Percentiles rank a stretch among this genome's conserved stretches.
Conservation (phyloP, 2,113 vertebrate species). For the Cheilinus undulatus region DNA sequence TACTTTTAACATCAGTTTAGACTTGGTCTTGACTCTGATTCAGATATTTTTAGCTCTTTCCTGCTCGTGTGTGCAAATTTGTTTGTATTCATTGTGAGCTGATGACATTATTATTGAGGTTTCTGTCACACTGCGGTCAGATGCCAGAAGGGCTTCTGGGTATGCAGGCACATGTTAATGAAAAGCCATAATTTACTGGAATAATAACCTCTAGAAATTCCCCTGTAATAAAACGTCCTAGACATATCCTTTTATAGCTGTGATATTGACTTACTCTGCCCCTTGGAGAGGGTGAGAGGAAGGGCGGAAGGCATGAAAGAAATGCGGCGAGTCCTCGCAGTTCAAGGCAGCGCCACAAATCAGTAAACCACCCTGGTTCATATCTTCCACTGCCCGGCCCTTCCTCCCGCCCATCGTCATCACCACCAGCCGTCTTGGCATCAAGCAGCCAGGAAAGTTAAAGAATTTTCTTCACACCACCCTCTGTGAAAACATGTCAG, state of each 20-base stretch:
- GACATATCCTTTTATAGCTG: slow-evolving; percentile 44
- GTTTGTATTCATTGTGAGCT: slow-evolving; percentile 21
- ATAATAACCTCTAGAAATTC: slow-evolving; percentile 3
- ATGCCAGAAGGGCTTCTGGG: slow-evolving; percentile 10
- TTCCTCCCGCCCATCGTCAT: slow-evolving; percentile 19
- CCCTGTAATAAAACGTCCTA: slow-evolving; percentile 17
- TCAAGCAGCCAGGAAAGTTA: slow-evolving; percentile 7
- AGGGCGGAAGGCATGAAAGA: slow-evolving; percentile 2
- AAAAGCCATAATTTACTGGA: slow-evolving; percentile 20
- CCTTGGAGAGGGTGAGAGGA: slow-evolving; percentile 27
- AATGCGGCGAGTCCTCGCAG: background rate
- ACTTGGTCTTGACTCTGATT: background rate
- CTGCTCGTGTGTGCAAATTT: slow-evolving; percentile 1
- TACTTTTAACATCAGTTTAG: background rate
- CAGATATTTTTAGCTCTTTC: background rate
- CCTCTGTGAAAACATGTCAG: slow-evolving; percentile 65
- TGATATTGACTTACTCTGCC: slow-evolving; percentile 20
- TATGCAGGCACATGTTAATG: slow-evolving; percentile 18
- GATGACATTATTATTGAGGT: slow-evolving; percentile 14
- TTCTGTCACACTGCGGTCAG: slow-evolving; percentile 9
- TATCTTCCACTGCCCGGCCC: slow-evolving; percentile 36
- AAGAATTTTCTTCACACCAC: slow-evolving; percentile 55
- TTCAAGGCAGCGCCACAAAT: slow-evolving; percentile 35
- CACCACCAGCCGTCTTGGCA: slow-evolving; percentile 16
- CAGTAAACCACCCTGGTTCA: slow-evolving; percentile 36